Evolutionary conservation across 2,113 vertebrate genomes (phyloP), one percentile per base, ranked within the genome.

Genomic region (Stomatorhinus ivindoensis): DNA sequence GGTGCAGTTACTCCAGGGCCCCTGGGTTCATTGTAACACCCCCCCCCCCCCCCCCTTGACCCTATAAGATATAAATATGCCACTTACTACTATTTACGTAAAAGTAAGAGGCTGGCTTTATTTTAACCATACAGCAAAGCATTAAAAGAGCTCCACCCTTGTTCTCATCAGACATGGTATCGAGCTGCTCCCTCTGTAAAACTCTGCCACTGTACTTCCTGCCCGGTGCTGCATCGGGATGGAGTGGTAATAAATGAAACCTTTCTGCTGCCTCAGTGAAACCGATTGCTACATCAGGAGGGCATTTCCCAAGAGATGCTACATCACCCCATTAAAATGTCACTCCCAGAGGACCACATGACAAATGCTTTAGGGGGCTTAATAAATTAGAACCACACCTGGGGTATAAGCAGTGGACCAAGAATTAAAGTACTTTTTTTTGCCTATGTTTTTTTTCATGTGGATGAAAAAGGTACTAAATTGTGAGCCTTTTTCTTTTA

Each of bases 241-340:
- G 27, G 35, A 87, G 13, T 4, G 2, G 21, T 39, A 88, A 46
- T 87, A 88, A 88, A 88, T 88, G 7, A 61, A 58, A 65, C 39
- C 44, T 27, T 69, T 24, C 19, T 31, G 51, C 27, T 39, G 50
- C 86, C 50, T 55, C 51, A 87, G 61, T 88, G 31, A 50, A 80
- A 42, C 27, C 47, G 50, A 80, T 51, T 3, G 44, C 69, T 51
- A 31, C 47, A 24, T 21, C 27, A 80, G 69, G n/a, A 19, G 65
- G 65, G 31, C 61, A 27, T 65, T 51, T 58, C 48, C 27, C 46
- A 53, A 42, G 44, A 35, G 61, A 19, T 51, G 17, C 46, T 80
- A 82, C 80, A 88, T 80, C 44, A 51, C 17, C 15, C 31, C 65
- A 88, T 80, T 73, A 80, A 88, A 50, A 50, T 53, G 65, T 88